Base-by-base conservation (phyloP, 2,797 vertebrate species). In the Rhadinocentrus ornatus region DNA sequence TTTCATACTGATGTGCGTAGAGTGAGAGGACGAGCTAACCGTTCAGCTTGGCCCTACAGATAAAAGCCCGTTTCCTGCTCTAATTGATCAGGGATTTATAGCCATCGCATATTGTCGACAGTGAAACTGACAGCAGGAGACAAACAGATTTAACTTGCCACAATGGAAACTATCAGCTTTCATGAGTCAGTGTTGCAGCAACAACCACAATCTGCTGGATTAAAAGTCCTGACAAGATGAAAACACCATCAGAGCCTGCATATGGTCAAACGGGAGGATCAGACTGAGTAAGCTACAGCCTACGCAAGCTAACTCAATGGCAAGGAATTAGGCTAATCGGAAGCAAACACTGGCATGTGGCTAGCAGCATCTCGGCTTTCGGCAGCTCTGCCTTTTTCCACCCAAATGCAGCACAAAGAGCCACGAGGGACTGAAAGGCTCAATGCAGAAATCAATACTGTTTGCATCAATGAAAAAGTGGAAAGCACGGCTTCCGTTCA, bases 251-350 rank as follows among this genome's bases (percentile, higher is more conserved):
- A 44, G 39, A 0, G 20, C 5, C 31, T 20, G 52, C 44, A 62
- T 48, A 22, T 62, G 55, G 27, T 70, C 58, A 56, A 63, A 29
- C 37, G 41, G 52, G 60, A 32, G 37, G 44, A 60, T 83, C 71
- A 52, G 39, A 50, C 27, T 0, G 10, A 37, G 3, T 39, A 53
- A 54, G 63, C 64, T 35, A 35, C 20, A 3, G 54, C 67, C 52
- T 20, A 60, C 56, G 57, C 10, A 18, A 6, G 56, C 56, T 66
- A n/a, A n/a, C n/a, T n/a, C n/a, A n/a, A n/a, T n/a, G n/a, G 52
- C 29, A 60, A 44, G 18, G 67, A 71, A 61, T 79, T 58, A 73
- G 1, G 39, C 52, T 72, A 63, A 82, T 82, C 64, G 66, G 61
- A 67, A 54, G 35, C 32, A 3, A 66, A 58, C 66, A 61, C 0